Base-by-base conservation (phyloP, 1,140 invertebrate species). In the Heliconius hewitsoni region DNA sequence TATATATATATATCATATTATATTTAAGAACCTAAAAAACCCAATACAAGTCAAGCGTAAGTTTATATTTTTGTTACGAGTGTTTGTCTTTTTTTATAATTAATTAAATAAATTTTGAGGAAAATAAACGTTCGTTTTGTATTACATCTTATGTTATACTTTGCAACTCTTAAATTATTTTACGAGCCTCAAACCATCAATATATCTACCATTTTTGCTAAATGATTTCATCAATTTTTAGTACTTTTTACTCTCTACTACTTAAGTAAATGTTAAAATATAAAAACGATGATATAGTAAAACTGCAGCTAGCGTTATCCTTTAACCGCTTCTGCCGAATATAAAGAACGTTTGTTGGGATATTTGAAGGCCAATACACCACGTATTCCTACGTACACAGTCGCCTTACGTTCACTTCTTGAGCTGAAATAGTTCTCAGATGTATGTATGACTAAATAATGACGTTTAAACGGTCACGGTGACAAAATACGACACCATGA, bases 361-460 rank as follows among this genome's bases (percentile, higher is more conserved):
- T 27, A 66, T 66, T 66, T 66, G 23, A 66, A 66, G 57, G 57
- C 11, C n/a, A 57, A n/a, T n/a, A 18, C 52, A 16, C 5, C 16
- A 6, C 34, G 34, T 37, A 13, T 1, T 52, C 50, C 18, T 19
- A 19, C 50, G 50, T 52, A 52, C 50, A 34, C 4, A 9, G 3
- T 57, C 55, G 55, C 23, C 55, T 27, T 9, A 57, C 55, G 9
- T 57, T 57, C 55, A 57, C 55, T 57, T n/a, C 6, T 57, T 23
- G n/a, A 57, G 55, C n/a, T 57, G n/a, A 8, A 57, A 57, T 27
- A 57, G 8, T 57, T 57, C 55, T 23, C 19, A 57, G 57, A 66
- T 66, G 19, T 66, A 60, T 66, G n/a, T 66, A 60, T 75, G 74
- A 71, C 76, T 50, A 55, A 78, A 72, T 78, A 37, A 50, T 39